phyloP scores from a whole-genome alignment of 2,888 invertebrate genomes.

The Chesias legatella region DNA sequence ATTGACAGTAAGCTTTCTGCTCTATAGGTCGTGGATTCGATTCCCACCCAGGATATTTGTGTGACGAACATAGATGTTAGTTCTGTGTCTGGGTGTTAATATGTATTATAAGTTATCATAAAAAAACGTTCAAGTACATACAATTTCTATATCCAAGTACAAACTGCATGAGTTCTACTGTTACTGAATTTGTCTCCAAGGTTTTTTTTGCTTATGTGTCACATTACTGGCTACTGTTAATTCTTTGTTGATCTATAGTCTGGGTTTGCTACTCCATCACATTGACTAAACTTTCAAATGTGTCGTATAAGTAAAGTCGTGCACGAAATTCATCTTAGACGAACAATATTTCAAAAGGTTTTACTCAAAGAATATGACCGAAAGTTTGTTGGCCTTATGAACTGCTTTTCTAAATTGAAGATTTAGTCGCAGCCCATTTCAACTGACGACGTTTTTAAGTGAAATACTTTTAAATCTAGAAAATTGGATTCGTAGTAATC shows the following conservation, averaged over 20 bases:
- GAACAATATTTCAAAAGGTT: slow-evolving; percentile 6
- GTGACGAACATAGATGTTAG: too few relatives aligned
- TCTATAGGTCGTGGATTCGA: too few relatives aligned
- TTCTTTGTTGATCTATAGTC: background rate
- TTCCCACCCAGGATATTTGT: too few relatives aligned
- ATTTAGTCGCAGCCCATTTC: slow-evolving; percentile 13
- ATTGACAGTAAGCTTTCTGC: too few relatives aligned
- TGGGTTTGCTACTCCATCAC: background rate
- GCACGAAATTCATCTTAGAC: slow-evolving; percentile 8
- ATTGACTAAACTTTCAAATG: background rate
- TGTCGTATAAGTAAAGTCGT: slow-evolving; percentile 5
- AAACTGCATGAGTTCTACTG: too few relatives aligned
- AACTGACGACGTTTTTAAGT: slow-evolving; percentile 13
- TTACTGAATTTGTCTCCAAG: too few relatives aligned
- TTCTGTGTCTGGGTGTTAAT: too few relatives aligned
- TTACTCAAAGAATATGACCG: background rate
- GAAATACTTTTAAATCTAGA: slow-evolving; percentile 5
- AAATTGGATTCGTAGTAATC: slow-evolving; percentile 3
- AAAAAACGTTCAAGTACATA: too few relatives aligned
- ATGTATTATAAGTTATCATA: too few relatives aligned
- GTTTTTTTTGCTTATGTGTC: too few relatives aligned
- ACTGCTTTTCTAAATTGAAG: slow-evolving; percentile 1
- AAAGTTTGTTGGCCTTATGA: slow-evolving; percentile 6
- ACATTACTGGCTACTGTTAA: too few relatives aligned
- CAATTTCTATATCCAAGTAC: too few relatives aligned